Base-by-base conservation (phyloP, 2,888 invertebrate genomes). In the Andrena minutula region DNA sequence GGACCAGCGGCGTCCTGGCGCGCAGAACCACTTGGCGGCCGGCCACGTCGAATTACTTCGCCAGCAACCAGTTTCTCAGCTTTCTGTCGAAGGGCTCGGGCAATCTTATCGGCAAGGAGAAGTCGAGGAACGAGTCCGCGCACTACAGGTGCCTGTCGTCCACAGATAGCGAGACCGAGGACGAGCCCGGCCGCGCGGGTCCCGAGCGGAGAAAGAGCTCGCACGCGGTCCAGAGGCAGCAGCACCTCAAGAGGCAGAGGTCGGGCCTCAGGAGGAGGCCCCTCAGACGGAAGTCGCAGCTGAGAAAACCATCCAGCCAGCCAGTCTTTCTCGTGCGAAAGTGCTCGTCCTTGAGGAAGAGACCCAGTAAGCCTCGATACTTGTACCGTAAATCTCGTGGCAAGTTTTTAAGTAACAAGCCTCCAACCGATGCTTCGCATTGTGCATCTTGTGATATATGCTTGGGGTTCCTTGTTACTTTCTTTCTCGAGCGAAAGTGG, bases 251-350 rank as follows among this genome's bases (percentile, higher is more conserved):
- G 70, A 73, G 88, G n/a, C 88, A 88, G 32, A 85, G 80, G 41
- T 88, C 90, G 5, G 90, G 88, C 53, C 87, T 90, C 1, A 91
- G 90, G 69, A 90, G 93, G 77, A 89, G 93, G 58, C 93, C 93
- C 2, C 82, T 93, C 32, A 89, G 93, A 58, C 90, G 93, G 77
- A 93, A 93, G 77, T 94, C 94, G 0, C 93, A 94, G 82, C 84
- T 93, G 26, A 83, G 86, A 68, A 90, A 90, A 23, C 86, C 91
- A 64, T 89, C 90, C 23, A 91, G 93, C 58, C 93, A 93, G 75
- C 94, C 94, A 47, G 93, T 93, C 79, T 94, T 92, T 84, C 91
- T 93, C 63, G 93, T 93, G 41, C 91, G 93, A 82, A 93, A 93
- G 75, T 91, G 92, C 69, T 93, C 94, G 7, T 94, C 93, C 56